phyloP scores from a whole-genome alignment of 2,113 vertebrate species.

The Alligator sinensis region DNA sequence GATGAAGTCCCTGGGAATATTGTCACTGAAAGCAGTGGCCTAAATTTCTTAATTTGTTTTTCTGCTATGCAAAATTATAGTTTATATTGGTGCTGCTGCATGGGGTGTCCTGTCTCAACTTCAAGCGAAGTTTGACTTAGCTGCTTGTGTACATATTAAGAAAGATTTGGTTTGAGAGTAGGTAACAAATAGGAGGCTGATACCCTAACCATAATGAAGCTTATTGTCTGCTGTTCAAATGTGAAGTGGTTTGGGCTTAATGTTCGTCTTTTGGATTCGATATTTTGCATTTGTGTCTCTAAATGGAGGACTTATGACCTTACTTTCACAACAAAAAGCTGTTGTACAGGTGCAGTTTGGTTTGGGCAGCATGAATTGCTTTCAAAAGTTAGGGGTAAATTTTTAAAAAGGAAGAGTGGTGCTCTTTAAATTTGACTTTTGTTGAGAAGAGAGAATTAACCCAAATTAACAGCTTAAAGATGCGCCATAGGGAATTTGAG shows the following conservation, averaged over 20 bases:
- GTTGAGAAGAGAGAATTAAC: neutral
- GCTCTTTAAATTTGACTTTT: constrained; percentile 26
- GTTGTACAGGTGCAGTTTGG: neutral
- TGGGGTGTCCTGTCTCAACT: neutral
- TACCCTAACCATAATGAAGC: neutral
- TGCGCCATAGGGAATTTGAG: constrained; percentile 31
- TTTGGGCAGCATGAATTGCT: neutral
- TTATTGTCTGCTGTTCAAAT: neutral
- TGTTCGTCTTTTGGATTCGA: constrained; percentile 52
- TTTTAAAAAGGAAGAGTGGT: neutral
- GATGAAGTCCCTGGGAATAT: neutral
- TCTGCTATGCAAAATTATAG: neutral
- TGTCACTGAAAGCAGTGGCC: neutral
- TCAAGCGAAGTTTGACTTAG: neutral
- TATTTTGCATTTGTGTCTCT: constrained; percentile 49
- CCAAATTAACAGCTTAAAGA: neutral
- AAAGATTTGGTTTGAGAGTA: neutral
- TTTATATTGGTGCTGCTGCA: neutral
- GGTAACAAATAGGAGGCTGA: neutral
- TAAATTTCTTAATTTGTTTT: neutral
- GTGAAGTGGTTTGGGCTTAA: neutral
- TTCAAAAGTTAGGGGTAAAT: neutral
- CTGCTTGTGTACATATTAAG: neutral
- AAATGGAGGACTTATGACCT: neutral
- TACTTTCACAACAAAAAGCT: neutral